Evolutionary conservation across 2,113 vertebrate genomes (phyloP).

Genomic region (Phasianus colchicus): DNA sequence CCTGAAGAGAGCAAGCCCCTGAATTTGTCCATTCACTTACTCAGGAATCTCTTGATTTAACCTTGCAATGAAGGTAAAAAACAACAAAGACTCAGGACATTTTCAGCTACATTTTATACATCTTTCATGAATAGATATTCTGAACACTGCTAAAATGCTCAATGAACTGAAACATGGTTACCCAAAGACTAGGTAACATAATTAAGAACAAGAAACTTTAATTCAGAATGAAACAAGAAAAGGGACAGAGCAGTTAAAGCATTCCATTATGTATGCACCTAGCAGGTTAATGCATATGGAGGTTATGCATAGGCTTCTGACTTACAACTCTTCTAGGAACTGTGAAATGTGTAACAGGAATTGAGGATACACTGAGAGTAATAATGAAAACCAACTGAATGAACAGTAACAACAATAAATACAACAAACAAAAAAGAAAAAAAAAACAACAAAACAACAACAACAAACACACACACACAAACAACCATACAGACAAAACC

Average conservation of each 20-base stretch:
- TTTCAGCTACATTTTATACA: background rate
- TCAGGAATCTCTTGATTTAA: background rate
- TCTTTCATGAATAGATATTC: background rate
- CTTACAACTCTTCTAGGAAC: background rate
- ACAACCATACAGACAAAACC: background rate
- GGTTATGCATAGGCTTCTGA: background rate
- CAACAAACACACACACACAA: background rate
- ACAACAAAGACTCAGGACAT: background rate
- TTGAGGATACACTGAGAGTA: fast-evolving
- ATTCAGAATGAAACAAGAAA: background rate
- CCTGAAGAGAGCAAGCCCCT: background rate
- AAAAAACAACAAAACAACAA: too few species aligned
- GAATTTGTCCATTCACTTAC: background rate
- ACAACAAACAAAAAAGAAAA: background rate
- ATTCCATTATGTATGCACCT: background rate
- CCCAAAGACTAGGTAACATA: background rate
- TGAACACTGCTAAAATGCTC: background rate
- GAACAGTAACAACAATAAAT: background rate
- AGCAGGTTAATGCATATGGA: background rate
- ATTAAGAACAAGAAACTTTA: background rate
- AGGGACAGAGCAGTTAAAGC: background rate
- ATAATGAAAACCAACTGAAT: background rate
- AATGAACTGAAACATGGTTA: background rate
- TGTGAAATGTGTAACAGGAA: background rate
- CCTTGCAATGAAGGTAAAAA: background rate